Conservation (phyloP, 2,113 vertebrate genomes). For the Onychostoma macrolepis region DNA sequence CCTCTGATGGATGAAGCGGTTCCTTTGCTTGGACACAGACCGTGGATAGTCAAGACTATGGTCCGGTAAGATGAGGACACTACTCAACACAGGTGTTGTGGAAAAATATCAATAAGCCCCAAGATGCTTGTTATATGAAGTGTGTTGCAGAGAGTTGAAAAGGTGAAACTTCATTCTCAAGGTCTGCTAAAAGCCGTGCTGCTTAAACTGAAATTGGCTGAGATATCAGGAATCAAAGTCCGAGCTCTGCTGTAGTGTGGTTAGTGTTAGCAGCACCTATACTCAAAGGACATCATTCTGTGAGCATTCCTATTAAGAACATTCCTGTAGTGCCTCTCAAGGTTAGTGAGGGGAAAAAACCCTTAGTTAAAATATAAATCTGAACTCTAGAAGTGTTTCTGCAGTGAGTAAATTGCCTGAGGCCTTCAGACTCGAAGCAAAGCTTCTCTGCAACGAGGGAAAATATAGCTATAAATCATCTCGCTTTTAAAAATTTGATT, state of each 20-base stretch:
- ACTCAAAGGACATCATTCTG: neutral
- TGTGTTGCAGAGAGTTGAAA: neutral
- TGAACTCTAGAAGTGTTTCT: slow-evolving; percentile 36
- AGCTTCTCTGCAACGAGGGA: slow-evolving; percentile 18
- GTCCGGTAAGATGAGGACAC: slow-evolving; percentile 79
- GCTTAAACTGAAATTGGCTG: slow-evolving; percentile 11
- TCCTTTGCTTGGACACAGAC: slow-evolving; percentile 85
- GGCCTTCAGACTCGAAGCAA: slow-evolving; percentile 8
- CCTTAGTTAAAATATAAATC: slow-evolving; percentile 44
- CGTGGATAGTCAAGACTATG: slow-evolving; percentile 94
- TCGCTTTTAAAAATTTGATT: slow-evolving; percentile 36
- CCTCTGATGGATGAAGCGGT: slow-evolving; percentile 95
- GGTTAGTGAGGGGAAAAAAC: slow-evolving; percentile 32
- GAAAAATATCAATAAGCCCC: neutral
- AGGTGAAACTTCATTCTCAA: neutral
- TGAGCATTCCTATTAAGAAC: slow-evolving; percentile 18
- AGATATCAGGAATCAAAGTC: neutral
- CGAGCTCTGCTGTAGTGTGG: neutral
- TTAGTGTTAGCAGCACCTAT: neutral
- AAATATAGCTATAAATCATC: slow-evolving; percentile 17
- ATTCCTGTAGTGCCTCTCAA: slow-evolving; percentile 39
- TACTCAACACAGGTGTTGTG: neutral
- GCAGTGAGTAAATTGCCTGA: slow-evolving; percentile 34
- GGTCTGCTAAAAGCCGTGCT: slow-evolving; percentile 8
- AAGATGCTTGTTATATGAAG: neutral